These are phyloP conservation scores for Lydus trimaculatus DNA, from an alignment of 2,888 invertebrate species.

Conservation along the genomic window DNA sequence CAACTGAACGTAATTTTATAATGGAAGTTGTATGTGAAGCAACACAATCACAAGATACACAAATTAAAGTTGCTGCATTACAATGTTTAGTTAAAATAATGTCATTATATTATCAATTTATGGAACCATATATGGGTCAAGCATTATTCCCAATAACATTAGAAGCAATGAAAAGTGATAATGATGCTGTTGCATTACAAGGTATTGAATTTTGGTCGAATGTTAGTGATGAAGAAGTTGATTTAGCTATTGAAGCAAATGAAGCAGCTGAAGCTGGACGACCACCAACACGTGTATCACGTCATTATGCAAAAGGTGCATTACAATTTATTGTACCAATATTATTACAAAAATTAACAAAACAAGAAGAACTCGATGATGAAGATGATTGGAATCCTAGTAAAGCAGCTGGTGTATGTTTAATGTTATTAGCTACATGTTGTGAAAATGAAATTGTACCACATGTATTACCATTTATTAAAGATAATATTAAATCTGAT, in stretches of 20 bases:
- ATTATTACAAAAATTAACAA: constrained; percentile 90
- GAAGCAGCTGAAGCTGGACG: constrained; percentile 94
- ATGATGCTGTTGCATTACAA: constrained; percentile 95
- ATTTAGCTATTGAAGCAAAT: constrained; percentile 90
- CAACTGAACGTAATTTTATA: constrained; percentile 96
- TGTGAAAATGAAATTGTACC: constrained; percentile 98
- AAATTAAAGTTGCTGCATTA: constrained; percentile 91
- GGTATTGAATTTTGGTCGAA: constrained; percentile 99
- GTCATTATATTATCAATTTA: constrained; percentile 97
- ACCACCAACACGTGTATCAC: constrained; percentile 87
- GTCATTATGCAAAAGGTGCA: constrained; percentile 98
- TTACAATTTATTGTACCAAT: constrained; percentile 94
- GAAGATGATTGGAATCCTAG: constrained; percentile 99
- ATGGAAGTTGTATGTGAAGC: constrained; percentile 99
- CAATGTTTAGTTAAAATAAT: constrained; percentile 98
- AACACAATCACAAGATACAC: constrained; percentile 90
- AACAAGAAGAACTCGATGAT: constrained; percentile 97
- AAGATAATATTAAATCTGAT: constrained; percentile 89
- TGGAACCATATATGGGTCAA: constrained; percentile 99
- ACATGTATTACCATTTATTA: constrained; percentile 94
- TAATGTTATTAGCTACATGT: constrained; percentile 96
- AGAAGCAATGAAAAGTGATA: constrained; percentile 97
- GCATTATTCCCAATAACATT: constrained; percentile 98
- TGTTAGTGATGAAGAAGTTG: constrained; percentile 99
- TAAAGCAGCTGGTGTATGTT: constrained; percentile 98